phyloP scores from a whole-genome alignment of 2,888 invertebrate species.

The Metallyticus violacea region DNA sequence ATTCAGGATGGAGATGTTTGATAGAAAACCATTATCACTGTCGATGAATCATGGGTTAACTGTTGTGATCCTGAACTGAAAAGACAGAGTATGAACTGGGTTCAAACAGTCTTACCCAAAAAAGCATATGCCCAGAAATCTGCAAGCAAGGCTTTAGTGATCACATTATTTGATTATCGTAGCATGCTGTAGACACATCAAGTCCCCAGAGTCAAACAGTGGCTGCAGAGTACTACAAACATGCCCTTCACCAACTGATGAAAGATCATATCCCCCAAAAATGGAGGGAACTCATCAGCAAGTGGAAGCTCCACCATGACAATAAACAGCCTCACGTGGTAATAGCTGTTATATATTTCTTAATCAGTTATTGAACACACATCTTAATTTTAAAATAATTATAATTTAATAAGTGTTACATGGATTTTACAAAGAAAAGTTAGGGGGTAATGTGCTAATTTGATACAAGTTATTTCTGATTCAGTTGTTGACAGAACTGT shows the following conservation, averaged over 20 bases:
- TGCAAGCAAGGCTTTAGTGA: background rate
- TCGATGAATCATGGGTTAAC: background rate
- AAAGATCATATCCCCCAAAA: too few relatives aligned
- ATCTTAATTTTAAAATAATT: too few relatives aligned
- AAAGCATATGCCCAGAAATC: background rate
- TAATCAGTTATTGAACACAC: too few relatives aligned
- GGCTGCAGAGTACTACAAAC: background rate
- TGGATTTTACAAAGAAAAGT: too few relatives aligned
- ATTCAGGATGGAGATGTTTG: background rate
- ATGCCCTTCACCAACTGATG: background rate
- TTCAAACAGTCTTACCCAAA: background rate
- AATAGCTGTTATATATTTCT: background rate
- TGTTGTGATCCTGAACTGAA: background rate
- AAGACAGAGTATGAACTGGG: background rate
- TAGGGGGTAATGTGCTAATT: too few relatives aligned
- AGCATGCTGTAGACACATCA: background rate
- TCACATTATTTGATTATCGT: background rate
- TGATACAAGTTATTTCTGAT: too few relatives aligned
- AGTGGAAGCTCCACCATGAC: background rate
- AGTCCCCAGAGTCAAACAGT: background rate
- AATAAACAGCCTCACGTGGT: background rate
- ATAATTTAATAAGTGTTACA: too few relatives aligned
- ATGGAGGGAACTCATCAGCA: background rate
- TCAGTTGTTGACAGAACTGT: too few relatives aligned
- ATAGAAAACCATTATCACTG: background rate